Evolutionary conservation across 2,113 vertebrate genomes (phyloP), one percentile per base, ranked within the genome.

Genomic region (Falcunculus frontatus): DNA sequence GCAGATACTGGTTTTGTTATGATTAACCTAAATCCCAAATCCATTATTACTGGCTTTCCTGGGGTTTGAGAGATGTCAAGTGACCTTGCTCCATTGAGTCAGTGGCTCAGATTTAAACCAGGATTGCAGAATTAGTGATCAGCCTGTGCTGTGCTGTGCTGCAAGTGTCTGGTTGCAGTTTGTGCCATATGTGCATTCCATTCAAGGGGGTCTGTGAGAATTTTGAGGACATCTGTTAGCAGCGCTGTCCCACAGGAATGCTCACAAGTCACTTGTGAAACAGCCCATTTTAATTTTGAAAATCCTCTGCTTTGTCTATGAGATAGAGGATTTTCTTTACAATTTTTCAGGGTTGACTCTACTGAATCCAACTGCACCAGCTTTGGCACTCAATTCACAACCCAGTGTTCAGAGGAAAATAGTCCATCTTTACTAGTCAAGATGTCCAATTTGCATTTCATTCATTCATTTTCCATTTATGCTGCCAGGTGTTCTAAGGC

Each of bases 101-200:
- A 70, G 52, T 63, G 70, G 59, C 64, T 88, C 52, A 72, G 55
- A 67, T 90, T 91, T 90, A 93, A 93, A 83, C 46, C 1, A 1
- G 37, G 46, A 87, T 27, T 60, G 57, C 65, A 79, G 57, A 91
- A 62, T 65, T 42, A 93, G 89, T 76, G 93, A 77, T 87, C 47
- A 92, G 83, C 41, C 42, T 32, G 67, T 3, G 1, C 65, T 72
- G 86, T 0, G 0, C 81, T 30, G 59, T 35, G 1, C 82, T 39
- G 60, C 2, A 16, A 91, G 90, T 93, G 93, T 96, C 95, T 97
- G 88, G 88, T 94, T 96, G 95, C 95, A 90, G 92, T 78, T 93
- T 92, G 79, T 93, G 90, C 93, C 95, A 95, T 97, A 74, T 97
- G 95, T 95, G 95, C 96, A 93, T 97, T 96, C 95, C 93, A 92